Evolutionary conservation across 2,113 vertebrate genomes (phyloP).

Genomic region (Centrocercus urophasianus): DNA sequence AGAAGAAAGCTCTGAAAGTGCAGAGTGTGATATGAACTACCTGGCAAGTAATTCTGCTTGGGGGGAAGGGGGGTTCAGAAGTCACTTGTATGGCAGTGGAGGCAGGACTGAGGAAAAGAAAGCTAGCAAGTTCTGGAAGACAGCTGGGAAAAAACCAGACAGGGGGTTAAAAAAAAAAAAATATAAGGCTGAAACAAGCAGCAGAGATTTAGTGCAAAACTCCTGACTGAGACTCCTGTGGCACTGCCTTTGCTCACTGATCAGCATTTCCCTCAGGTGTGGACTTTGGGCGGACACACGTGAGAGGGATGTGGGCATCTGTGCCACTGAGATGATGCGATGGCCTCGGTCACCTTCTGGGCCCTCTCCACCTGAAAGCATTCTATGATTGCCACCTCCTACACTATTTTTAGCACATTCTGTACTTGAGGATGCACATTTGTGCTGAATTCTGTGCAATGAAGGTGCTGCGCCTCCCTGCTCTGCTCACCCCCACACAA

Average conservation of each 20-base stretch:
- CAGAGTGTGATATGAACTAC: neutral
- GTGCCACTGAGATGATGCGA: too few relatives aligned
- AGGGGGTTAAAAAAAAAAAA: neutral
- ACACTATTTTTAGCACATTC: accelerated
- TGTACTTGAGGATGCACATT: neutral
- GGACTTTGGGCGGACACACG: neutral
- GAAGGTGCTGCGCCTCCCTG: neutral
- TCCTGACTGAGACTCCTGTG: neutral
- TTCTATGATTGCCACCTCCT: too few relatives aligned
- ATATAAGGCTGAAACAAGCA: neutral
- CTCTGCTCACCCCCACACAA: neutral
- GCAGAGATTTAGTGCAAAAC: neutral
- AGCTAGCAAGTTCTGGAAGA: neutral
- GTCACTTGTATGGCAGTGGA: neutral
- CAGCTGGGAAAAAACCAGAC: accelerated
- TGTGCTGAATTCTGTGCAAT: accelerated
- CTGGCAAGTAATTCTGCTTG: neutral
- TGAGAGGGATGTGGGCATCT: accelerated
- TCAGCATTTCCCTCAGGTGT: accelerated
- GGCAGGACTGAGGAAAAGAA: neutral
- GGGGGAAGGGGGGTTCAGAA: neutral
- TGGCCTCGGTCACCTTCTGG: too few relatives aligned
- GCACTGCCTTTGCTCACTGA: neutral
- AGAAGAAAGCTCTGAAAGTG: neutral
- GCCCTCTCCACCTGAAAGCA: too few relatives aligned